Evolutionary conservation across 2,113 vertebrate genomes (phyloP).

Genomic region (Pleuronectes platessa): DNA sequence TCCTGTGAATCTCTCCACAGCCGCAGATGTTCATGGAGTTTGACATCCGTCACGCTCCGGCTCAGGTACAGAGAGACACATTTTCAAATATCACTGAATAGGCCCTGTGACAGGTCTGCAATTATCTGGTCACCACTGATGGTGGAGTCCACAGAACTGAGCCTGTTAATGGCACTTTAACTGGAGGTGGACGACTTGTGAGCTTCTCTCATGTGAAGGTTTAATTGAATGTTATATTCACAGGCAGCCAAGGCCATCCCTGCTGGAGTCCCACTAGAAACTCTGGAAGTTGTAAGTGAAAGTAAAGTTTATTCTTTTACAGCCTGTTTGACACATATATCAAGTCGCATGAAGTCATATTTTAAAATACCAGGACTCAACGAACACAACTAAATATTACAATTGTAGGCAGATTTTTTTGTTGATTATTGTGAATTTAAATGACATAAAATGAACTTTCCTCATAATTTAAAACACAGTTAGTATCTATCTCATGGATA

Average conservation of each 20-base stretch:
- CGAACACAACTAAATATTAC: no score
- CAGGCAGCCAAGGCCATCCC: constrained; percentile 56
- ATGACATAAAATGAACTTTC: no score
- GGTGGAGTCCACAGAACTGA: constrained; percentile 1
- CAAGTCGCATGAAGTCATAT: no score
- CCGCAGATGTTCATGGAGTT: constrained; percentile 55
- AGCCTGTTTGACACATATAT: not conserved
- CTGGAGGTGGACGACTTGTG: not conserved
- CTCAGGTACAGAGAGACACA: constrained; percentile 50
- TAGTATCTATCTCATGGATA: no score
- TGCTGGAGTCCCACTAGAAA: constrained; percentile 37
- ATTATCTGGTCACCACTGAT: constrained; percentile 23
- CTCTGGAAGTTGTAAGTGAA: constrained; percentile 60
- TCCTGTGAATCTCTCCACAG: constrained; percentile 30
- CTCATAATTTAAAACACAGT: no score
- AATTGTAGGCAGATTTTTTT: not conserved
- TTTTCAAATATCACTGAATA: constrained; percentile 1
- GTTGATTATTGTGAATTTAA: not conserved
- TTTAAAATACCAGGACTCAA: not conserved
- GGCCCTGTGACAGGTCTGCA: not conserved
- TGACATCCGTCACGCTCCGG: constrained; percentile 60
- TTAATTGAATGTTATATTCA: not conserved
- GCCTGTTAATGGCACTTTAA: not conserved
- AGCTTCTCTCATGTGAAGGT: not conserved
- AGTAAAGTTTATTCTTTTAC: not conserved